A percentile compares a stretch with the other conserved stretches of the same genome.
phyloP scores from a whole-genome alignment of 2,888 invertebrate species.

The Pammene fasciana region DNA sequence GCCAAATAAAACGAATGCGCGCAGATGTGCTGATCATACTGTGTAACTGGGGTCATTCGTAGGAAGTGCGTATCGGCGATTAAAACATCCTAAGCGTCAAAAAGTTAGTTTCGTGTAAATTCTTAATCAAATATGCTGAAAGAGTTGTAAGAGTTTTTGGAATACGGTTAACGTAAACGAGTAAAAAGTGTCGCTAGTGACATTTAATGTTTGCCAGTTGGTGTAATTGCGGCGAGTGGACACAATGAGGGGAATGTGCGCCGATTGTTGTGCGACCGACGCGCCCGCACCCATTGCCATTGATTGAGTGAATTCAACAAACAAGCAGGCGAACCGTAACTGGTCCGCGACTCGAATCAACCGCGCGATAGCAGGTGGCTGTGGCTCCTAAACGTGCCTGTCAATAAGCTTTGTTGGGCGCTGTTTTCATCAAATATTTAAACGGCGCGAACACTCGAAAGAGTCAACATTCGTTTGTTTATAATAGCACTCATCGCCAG shows the following conservation, averaged over 20 bases:
- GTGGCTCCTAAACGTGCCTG: slow-evolving; percentile 9
- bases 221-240: slow-evolving; percentile 77
- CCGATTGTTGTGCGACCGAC: slow-evolving; percentile 81
- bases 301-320: slow-evolving; percentile 79
- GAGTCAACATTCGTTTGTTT: slow-evolving; percentile 18
- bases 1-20: slow-evolving; percentile 57
- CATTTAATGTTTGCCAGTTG: slow-evolving; percentile 44
- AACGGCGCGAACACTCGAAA: slow-evolving; percentile 6
- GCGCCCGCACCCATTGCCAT: slow-evolving; percentile 79
- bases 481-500: slow-evolving; percentile 13
- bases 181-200: slow-evolving; percentile 10
- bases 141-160: background rate
- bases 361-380: slow-evolving; percentile 26
- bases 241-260: slow-evolving; percentile 81
- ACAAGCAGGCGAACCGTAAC: slow-evolving; percentile 72
- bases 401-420: slow-evolving; percentile 16
- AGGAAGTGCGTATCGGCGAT: slow-evolving; percentile 69
- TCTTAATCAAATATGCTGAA: background rate
- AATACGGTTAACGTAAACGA: background rate
- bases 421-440: slow-evolving; percentile 28
- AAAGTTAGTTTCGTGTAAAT: background rate
- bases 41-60: slow-evolving; percentile 65
- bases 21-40: slow-evolving; percentile 67
- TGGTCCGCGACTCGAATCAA: slow-evolving; percentile 50
- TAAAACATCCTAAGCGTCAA: slow-evolving; percentile 19